Percentiles rank a stretch among this genome's conserved stretches.
phyloP scores from a whole-genome alignment of 2,888 invertebrate genomes.

The Baccha elongata region DNA sequence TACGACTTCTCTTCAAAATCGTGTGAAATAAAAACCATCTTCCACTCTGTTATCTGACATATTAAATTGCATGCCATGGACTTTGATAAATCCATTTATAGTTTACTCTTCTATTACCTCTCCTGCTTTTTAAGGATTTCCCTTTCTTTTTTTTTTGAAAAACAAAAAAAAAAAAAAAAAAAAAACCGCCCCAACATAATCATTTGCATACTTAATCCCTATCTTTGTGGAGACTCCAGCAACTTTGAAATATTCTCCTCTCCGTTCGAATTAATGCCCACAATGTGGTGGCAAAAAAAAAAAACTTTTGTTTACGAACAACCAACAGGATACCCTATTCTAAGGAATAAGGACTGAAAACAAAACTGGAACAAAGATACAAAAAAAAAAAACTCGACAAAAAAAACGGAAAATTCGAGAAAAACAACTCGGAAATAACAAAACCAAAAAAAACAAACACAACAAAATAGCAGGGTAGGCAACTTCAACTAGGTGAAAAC shows the following conservation, averaged over 20 bases:
- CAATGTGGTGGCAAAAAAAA: background rate
- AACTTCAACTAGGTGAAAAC: slow-evolving; percentile 57
- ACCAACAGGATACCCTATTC: slow-evolving; percentile 49
- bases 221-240: slow-evolving; percentile 35
- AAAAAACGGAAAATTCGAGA: slow-evolving; percentile 7
- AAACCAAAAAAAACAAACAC: background rate
- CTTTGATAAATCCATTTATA: slow-evolving; percentile 5
- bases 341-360: slow-evolving; percentile 42
- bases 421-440: slow-evolving; percentile 39
- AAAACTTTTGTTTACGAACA: slow-evolving; percentile 44
- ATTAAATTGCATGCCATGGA: slow-evolving; percentile 10
- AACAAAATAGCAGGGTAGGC: slow-evolving; percentile 15
- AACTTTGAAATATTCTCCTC: slow-evolving; percentile 1
- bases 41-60: background rate
- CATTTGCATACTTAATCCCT: slow-evolving; percentile 67
- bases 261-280: slow-evolving; percentile 19
- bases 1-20: background rate
- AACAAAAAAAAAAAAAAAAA: slow-evolving; percentile 7
- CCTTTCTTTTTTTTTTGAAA: too few relatives aligned
- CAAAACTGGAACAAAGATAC: slow-evolving; percentile 43
- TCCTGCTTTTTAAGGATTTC: background rate
- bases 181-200: slow-evolving; percentile 45
- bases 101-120: slow-evolving; percentile 2
- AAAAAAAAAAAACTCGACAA: slow-evolving; percentile 21
- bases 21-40: background rate